Evolutionary conservation across 2,113 vertebrate genomes (phyloP).

Genomic region (Microcebus griseorufus): DNA sequence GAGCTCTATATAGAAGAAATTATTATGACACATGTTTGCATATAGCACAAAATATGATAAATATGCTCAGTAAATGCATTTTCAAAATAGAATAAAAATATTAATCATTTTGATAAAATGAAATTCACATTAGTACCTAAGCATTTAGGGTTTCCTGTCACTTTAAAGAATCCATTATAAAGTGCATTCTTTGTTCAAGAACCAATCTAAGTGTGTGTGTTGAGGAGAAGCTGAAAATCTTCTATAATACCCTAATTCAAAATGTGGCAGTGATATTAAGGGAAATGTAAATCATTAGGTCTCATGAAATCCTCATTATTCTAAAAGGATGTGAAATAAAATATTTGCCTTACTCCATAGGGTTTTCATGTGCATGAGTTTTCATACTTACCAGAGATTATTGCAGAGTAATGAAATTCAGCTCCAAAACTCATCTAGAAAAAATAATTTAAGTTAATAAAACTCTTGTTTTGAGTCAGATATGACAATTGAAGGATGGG

Average conservation of each 20-base stretch:
- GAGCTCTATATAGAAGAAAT: not conserved
- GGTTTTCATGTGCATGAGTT: slow-evolving; percentile 41
- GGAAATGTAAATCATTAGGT: slow-evolving; percentile 1
- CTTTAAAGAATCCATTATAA: not conserved
- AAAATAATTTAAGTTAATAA: slow-evolving; percentile 42
- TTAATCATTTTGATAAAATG: not conserved
- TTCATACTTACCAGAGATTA: slow-evolving; percentile 66
- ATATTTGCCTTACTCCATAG: slow-evolving; percentile 66
- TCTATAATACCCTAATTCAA: not conserved
- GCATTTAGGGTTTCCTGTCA: not conserved
- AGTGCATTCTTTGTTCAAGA: not conserved
- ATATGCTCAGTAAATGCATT: not conserved
- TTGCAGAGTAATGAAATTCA: slow-evolving; percentile 54
- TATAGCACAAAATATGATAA: not conserved
- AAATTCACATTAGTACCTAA: not conserved
- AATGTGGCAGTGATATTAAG: not conserved
- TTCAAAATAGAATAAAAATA: not conserved
- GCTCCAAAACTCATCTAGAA: slow-evolving; percentile 24
- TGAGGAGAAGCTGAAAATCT: not conserved
- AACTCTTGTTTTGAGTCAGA: slow-evolving; percentile 14
- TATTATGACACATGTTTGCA: not conserved
- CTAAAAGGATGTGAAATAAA: slow-evolving; percentile 64
- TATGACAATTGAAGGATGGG: not conserved
- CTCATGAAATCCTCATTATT: slow-evolving; percentile 56
- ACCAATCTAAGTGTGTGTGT: not conserved